These are phyloP conservation scores for Catharus minimus DNA, from an alignment of 2,113 vertebrate species.

Conservation along the genomic window DNA sequence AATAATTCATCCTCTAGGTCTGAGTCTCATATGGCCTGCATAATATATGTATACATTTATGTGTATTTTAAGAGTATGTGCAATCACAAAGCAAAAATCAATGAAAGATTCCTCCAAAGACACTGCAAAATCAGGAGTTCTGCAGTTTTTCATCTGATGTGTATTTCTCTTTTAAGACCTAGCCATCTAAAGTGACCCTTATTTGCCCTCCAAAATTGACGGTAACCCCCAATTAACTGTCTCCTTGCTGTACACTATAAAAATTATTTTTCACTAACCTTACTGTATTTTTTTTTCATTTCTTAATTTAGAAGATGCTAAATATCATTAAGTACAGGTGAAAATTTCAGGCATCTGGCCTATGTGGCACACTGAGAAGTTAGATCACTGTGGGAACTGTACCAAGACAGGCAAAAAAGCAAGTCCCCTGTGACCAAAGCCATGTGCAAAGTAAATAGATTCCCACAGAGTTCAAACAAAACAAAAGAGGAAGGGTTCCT, in stretches of 20 bases:
- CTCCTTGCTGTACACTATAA: background rate
- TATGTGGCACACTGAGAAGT: background rate
- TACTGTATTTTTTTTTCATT: background rate
- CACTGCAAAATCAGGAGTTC: background rate
- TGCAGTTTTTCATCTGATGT: background rate
- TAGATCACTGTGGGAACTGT: background rate
- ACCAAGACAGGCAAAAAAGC: background rate
- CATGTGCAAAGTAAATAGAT: background rate
- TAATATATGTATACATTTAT: background rate
- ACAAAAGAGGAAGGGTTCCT: background rate
- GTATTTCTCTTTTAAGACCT: background rate
- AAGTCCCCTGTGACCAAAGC: background rate
- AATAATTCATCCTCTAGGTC: background rate
- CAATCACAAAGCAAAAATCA: background rate
- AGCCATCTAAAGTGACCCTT: background rate
- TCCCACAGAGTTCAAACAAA: conserved; percentile 12
- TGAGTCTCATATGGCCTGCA: background rate
- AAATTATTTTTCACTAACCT: background rate
- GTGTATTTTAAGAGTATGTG: background rate
- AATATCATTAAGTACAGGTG: background rate
- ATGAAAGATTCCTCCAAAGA: background rate
- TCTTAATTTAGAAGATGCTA: background rate
- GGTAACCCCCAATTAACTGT: background rate
- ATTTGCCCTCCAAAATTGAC: background rate
- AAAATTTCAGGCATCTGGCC: background rate